Evolutionary conservation across 1,140 invertebrate genomes (phyloP), one percentile per base, ranked within the genome.

Genomic region (Muscidifurax raptorellus): DNA sequence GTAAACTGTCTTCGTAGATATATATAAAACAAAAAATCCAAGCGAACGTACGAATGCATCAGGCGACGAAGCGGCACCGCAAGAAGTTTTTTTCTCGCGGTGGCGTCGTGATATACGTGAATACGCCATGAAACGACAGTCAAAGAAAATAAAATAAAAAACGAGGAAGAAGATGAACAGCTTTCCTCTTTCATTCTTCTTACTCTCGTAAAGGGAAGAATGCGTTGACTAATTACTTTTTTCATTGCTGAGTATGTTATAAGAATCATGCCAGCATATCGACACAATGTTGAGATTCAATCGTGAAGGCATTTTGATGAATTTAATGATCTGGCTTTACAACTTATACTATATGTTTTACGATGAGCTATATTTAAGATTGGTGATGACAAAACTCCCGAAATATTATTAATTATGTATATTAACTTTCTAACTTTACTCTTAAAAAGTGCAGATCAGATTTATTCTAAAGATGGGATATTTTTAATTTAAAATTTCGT

Each of bases 81-180:
- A 74, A 82, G 69, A 82, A 82, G 80, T 74, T 82, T 71, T 13
- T 59, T 59, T 59, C 6, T 59, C 18, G 18, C 5, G 6, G 18
- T 22, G 64, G 47, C 64, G 32, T 66, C 15, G 25, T 47, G 64
- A 71, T 47, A 77, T 66, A 76, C 69, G 52, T 83, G 59, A 40
- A 69, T 44, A 40, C 74, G 74, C 72, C 36, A 71, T 1, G 40
- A 83, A 83, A 71, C 40, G 25, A 15, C 30, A 78, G 15, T 71
- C 52, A n/a, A 59, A 22, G 22, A 40, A 40, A 40, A 32, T n/a
- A 59, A 59, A 59, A 59, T 47, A 59, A 59, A 7, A 67, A 25
- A 77, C 25, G 59, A 82, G 27, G 52, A 67, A 83, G 66, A 78
- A 83, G 66, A 78, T 78, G 74, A 83, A 27, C 66, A 47, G 36